These are phyloP conservation scores for Pedionomus torquatus DNA, from an alignment of 2,113 vertebrate genomes.

Conservation along the genomic window DNA sequence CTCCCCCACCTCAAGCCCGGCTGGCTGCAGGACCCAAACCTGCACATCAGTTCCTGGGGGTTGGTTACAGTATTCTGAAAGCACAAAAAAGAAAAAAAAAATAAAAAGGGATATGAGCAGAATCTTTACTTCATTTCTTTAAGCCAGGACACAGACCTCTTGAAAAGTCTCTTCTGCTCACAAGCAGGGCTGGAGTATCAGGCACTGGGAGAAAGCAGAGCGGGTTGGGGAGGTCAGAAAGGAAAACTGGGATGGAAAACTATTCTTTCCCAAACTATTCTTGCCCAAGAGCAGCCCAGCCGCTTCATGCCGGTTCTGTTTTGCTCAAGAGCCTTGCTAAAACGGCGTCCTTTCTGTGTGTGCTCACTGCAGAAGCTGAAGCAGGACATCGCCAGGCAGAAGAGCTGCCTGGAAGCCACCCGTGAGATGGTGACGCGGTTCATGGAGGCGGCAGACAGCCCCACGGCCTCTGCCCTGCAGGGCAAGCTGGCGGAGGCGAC, in stretches of 20 bases:
- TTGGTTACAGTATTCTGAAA: not conserved
- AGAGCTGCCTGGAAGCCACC: constrained; percentile 91
- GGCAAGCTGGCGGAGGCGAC: constrained; percentile 79
- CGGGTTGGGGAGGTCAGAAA: not conserved
- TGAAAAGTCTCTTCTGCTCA: not conserved
- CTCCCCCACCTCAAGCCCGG: accelerated
- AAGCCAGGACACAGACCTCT: not conserved
- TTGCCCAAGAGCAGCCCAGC: not conserved
- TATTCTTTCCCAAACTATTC: not conserved
- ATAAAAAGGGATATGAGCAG: not conserved
- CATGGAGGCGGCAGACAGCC: constrained; percentile 82
- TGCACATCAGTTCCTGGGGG: not conserved
- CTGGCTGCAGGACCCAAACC: not conserved
- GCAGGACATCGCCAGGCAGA: constrained; percentile 91
- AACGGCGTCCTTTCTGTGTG: not conserved
- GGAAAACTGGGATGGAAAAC: not conserved
- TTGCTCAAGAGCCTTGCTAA: not conserved
- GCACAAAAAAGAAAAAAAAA: no score
- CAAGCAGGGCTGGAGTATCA: not conserved
- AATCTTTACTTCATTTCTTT: not conserved
- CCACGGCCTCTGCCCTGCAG: constrained; percentile 83
- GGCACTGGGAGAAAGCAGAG: not conserved
- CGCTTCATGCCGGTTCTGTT: not conserved
- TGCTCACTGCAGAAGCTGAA: constrained; percentile 85
- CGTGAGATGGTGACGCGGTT: constrained; percentile 87